phyloP scores from a whole-genome alignment of 2,888 invertebrate genomes.

The Acleris laterana region DNA sequence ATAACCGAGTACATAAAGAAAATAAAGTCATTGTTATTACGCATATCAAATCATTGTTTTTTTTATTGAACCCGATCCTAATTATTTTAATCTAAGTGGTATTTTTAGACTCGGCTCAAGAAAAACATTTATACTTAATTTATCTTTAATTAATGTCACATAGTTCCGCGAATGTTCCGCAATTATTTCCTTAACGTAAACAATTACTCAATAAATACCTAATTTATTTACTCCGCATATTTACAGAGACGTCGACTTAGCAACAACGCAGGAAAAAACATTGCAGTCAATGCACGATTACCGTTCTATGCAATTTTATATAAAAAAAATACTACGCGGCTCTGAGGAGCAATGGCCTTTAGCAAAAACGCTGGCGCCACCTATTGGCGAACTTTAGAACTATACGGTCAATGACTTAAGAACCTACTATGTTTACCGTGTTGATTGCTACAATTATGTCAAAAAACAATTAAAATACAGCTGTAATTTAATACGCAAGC shows the following conservation, averaged over 20 bases:
- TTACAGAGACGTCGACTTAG: slow-evolving; percentile 26
- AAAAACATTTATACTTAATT: too few species aligned
- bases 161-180: too few species aligned
- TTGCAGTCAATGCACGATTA: slow-evolving; percentile 69
- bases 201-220: slow-evolving; percentile 2
- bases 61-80: too few species aligned
- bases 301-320: slow-evolving; percentile 50
- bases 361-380: slow-evolving; percentile 55
- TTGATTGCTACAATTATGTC: not conserved
- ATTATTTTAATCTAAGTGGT: too few species aligned
- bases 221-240: slow-evolving; percentile 1
- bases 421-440: slow-evolving; percentile 9
- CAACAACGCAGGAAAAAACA: slow-evolving; percentile 49
- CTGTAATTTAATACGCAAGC: not conserved
- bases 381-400: slow-evolving; percentile 51
- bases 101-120: too few species aligned
- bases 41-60: too few species aligned
- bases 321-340: slow-evolving; percentile 26
- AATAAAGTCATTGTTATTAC: too few species aligned
- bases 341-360: slow-evolving; percentile 27
- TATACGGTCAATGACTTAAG: slow-evolving; percentile 34
- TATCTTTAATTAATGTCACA: too few species aligned
- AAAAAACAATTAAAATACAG: slow-evolving; percentile 7
- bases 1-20: too few species aligned
- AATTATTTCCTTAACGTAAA: not conserved